Conservation (phyloP, 1,140 invertebrate species). For the Sycophaga agraensis region DNA sequence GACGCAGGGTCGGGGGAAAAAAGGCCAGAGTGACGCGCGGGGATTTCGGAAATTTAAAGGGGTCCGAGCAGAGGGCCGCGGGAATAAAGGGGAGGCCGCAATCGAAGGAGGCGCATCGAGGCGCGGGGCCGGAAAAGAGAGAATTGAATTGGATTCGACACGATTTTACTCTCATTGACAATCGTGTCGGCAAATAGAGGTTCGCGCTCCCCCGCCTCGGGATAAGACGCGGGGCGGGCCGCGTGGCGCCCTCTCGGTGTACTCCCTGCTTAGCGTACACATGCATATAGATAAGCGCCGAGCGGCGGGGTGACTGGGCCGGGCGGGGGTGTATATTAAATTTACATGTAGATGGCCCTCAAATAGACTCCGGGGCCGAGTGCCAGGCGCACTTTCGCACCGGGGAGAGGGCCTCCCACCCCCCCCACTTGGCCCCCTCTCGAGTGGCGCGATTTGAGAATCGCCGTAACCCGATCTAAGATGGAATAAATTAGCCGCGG, state of each 20-base stretch:
- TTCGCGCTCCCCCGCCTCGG: not conserved
- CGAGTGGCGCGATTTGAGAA: slow-evolving; percentile 18
- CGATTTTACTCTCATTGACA: slow-evolving; percentile 31
- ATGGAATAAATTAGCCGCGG: slow-evolving; percentile 35
- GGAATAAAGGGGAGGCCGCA: not conserved
- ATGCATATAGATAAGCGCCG: slow-evolving; percentile 8
- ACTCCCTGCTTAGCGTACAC: slow-evolving; percentile 16
- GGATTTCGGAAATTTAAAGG: not conserved
- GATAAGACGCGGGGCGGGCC: not conserved
- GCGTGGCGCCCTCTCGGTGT: not conserved
- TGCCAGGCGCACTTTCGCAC: slow-evolving; percentile 12
- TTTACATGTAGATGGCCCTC: slow-evolving; percentile 35
- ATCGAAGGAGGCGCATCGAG: not conserved
- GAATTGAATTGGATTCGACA: slow-evolving; percentile 26
- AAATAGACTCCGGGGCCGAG: slow-evolving; percentile 26
- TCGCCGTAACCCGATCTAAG: slow-evolving; percentile 22
- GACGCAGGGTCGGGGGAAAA: too few species aligned
- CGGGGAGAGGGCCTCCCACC: not conserved
- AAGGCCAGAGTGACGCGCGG: not conserved
- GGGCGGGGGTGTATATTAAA: slow-evolving; percentile 28
- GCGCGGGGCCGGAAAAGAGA: not conserved
- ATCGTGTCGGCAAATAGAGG: slow-evolving; percentile 28
- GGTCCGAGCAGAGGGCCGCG: slow-evolving; percentile 2
- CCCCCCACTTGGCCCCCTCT: not conserved
- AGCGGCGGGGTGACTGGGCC: not conserved